Conservation (phyloP, 92 coral and sea anemone genomes). For the Siderastrea radians region DNA sequence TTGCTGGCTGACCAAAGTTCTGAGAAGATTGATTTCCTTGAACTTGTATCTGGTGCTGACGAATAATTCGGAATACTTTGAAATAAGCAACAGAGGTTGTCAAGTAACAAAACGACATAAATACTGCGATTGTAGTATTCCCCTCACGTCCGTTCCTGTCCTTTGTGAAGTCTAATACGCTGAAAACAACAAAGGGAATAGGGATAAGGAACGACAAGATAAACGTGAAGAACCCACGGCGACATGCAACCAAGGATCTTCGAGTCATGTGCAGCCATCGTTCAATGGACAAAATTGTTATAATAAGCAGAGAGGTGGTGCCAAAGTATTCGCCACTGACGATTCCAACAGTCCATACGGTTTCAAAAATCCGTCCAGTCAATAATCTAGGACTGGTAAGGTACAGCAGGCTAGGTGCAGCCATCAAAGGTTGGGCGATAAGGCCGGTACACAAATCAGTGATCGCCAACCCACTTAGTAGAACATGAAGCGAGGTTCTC, state of each 20-base stretch:
- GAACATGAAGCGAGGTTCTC: not conserved
- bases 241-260: conserved; percentile 1
- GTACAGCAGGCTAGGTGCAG: not conserved
- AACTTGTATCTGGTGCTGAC: not conserved
- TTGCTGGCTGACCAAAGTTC: not conserved
- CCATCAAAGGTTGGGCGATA: not conserved
- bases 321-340: not conserved
- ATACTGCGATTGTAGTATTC: not conserved
- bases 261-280: conserved; percentile 35
- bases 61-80: not conserved
- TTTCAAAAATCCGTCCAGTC: not conserved
- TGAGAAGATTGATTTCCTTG: not conserved
- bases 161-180: not conserved
- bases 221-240: not conserved
- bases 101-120: not conserved
- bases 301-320: not conserved
- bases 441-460: not conserved
- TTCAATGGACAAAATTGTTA: conserved; percentile 10
- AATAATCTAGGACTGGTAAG: not conserved
- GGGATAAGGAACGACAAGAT: not conserved
- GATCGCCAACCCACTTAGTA: not conserved
- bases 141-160: too few species aligned
- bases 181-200: not conserved
- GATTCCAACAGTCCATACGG: not conserved
- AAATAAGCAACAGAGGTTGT: not conserved